phyloP scores from a whole-genome alignment of 2,888 invertebrate genomes.

The Scaptomyza cyrtandrae region DNA sequence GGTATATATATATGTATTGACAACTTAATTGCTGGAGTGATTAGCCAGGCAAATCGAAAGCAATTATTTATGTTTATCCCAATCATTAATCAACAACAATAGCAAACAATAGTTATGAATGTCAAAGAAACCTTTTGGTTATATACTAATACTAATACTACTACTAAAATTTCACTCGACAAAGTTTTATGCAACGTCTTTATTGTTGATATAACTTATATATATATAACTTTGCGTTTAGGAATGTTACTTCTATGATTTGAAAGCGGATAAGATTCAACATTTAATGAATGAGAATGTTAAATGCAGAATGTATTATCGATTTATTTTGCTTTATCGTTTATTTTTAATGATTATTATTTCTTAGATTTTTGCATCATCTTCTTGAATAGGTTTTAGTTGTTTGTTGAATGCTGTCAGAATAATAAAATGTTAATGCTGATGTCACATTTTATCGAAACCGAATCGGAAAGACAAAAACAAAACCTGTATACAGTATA shows the following conservation, averaged over 20 bases:
- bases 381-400: neutral
- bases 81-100: slow-evolving; percentile 12
- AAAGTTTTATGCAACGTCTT: no score
- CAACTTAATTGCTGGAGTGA: slow-evolving; percentile 12
- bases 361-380: neutral
- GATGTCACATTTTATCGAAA: slow-evolving; percentile 29
- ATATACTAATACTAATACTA: no score
- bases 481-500: neutral
- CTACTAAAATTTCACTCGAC: no score
- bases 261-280: no score
- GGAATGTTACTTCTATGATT: no score
- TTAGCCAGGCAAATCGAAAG: slow-evolving; percentile 14
- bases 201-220: no score
- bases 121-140: neutral
- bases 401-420: neutral
- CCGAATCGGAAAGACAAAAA: no score
- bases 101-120: neutral
- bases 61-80: slow-evolving; percentile 20
- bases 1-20: no score
- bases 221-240: no score
- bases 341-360: neutral
- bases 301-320: no score
- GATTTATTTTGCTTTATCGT: no score
- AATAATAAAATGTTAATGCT: neutral
- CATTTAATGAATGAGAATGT: neutral